Evolutionary conservation across 2,888 invertebrate genomes (phyloP).

Genomic region (Lamproptera curius): DNA sequence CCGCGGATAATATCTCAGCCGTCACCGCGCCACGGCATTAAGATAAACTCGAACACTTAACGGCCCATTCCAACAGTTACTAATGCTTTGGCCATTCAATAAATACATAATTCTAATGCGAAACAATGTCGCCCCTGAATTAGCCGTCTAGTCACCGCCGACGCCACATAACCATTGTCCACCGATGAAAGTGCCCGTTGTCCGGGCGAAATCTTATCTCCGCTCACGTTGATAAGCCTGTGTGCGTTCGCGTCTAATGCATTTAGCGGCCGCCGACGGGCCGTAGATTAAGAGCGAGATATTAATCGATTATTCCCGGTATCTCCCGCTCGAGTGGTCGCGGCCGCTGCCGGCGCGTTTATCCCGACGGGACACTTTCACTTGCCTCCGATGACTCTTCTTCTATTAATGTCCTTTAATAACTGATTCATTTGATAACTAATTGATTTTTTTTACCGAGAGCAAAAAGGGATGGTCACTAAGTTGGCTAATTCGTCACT

Average conservation of each 20-base stretch:
- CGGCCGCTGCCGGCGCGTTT: conserved; percentile 31
- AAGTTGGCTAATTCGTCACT: too few relatives aligned
- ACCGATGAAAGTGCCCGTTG: neutral
- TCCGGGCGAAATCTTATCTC: conserved; percentile 22
- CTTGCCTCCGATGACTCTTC: too few relatives aligned
- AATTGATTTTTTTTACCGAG: too few relatives aligned
- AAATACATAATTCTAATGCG: conserved; percentile 40
- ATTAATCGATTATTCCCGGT: conserved; percentile 23
- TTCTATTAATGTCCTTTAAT: too few relatives aligned
- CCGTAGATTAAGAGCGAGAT: conserved; percentile 24
- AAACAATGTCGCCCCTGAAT: conserved; percentile 15
- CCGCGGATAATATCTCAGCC: conserved; percentile 35
- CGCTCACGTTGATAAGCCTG: conserved; percentile 19
- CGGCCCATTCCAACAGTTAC: conserved; percentile 37
- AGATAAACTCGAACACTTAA: conserved; percentile 48
- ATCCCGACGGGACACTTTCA: too few relatives aligned
- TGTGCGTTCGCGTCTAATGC: conserved; percentile 20
- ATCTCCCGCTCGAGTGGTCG: conserved; percentile 40
- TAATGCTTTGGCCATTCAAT: conserved; percentile 34
- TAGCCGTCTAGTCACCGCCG: neutral
- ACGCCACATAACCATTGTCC: conserved; percentile 16
- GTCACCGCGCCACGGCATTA: conserved; percentile 32
- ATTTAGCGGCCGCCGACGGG: conserved; percentile 21
- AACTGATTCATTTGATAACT: too few relatives aligned
- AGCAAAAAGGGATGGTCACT: too few relatives aligned